Evolutionary conservation across 92 coral and sea anemone genomes (phyloP).

Genomic region (Diadumene lineata): DNA sequence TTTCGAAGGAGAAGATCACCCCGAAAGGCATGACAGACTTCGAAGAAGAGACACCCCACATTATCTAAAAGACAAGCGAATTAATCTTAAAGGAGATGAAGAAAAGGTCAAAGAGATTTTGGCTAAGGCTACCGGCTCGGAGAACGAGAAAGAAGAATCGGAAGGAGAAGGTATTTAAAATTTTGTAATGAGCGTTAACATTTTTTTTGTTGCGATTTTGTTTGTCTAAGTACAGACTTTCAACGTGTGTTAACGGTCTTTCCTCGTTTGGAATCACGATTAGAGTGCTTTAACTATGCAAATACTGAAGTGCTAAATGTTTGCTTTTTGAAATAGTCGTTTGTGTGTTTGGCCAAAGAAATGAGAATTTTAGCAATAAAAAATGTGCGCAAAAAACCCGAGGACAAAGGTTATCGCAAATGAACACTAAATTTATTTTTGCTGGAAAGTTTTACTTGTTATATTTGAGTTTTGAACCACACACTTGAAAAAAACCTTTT

Average conservation of each 20-base stretch:
- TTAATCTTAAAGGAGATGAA: constrained; percentile 76
- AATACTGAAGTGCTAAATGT: no score
- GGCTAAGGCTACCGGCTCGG: constrained; percentile 66
- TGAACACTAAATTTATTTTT: no score
- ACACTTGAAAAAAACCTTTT: no score
- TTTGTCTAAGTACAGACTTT: background rate
- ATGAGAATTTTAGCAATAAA: no score
- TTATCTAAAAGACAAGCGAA: constrained; percentile 85
- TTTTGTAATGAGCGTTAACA: background rate
- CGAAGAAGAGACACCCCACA: constrained; percentile 96
- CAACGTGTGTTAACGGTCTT: background rate
- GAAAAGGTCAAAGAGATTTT: constrained; percentile 89
- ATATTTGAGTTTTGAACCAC: background rate
- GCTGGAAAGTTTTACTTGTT: background rate
- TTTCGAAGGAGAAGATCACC: constrained; percentile 93
- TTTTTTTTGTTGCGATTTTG: background rate
- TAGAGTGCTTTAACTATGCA: no score
- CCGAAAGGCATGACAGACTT: constrained; percentile 67
- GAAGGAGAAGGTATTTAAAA: background rate
- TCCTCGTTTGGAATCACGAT: no score
- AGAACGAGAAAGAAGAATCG: constrained; percentile 23
- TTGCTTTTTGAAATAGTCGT: no score
- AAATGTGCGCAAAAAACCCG: no score
- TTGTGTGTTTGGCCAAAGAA: no score
- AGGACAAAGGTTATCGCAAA: no score